phyloP scores from a whole-genome alignment of 1,140 invertebrate genomes.

The Choristoneura fumiferana region DNA sequence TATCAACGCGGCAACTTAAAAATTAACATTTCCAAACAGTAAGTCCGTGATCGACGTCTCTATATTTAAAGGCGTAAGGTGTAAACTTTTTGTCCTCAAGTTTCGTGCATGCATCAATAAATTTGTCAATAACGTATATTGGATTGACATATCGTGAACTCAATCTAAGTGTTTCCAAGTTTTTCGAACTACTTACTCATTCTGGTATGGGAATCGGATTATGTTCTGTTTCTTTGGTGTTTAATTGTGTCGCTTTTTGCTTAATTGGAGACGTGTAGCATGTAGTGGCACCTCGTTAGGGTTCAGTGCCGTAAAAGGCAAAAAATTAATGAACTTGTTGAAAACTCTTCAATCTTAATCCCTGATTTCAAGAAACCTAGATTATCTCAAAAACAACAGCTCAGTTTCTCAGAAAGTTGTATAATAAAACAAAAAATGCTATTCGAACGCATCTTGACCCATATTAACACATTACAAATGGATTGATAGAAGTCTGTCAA shows the following conservation, averaged over 20 bases:
- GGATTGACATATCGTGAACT: conserved; percentile 60
- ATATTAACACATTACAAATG: no score
- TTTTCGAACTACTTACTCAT: conserved; percentile 47
- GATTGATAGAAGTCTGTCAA: no score
- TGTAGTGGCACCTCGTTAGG: conserved; percentile 11
- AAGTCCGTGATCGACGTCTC: conserved; percentile 21
- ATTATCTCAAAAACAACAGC: no score
- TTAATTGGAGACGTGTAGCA: conserved; percentile 3
- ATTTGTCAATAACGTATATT: conserved; percentile 37
- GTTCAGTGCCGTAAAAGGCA: conserved; percentile 10
- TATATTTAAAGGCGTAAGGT: conserved; percentile 42
- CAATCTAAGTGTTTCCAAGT: conserved; percentile 53
- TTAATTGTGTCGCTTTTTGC: conserved; percentile 18
- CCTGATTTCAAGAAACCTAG: no score
- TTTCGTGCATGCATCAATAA: conserved; percentile 11
- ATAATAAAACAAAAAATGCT: no score
- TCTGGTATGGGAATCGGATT: conserved; percentile 31
- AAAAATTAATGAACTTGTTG: neutral
- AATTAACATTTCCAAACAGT: conserved; percentile 9
- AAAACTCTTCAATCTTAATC: no score
- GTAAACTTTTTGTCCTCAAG: conserved; percentile 15
- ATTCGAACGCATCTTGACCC: no score
- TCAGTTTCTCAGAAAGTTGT: no score
- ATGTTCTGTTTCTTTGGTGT: conserved; percentile 14
- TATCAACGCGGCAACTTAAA: conserved; percentile 42